Percentiles rank a stretch among this genome's conserved stretches.
These are phyloP conservation scores for Ichneumoninae sp. DNA, from an alignment of 2,888 invertebrate genomes.

Conservation along the genomic window DNA sequence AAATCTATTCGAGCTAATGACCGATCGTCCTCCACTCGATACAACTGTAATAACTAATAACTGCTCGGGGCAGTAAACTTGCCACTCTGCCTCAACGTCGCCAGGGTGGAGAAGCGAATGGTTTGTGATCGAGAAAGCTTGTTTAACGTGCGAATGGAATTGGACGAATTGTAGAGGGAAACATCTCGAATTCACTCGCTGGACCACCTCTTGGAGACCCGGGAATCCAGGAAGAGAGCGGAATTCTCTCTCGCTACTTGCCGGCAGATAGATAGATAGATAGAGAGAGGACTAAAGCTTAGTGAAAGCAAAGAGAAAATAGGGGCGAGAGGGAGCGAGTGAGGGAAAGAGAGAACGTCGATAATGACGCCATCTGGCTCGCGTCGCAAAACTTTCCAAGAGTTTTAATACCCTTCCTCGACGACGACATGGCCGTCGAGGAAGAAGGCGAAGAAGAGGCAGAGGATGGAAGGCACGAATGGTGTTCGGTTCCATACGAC, in stretches of 20 bases:
- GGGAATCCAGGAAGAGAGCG: constrained; percentile 49
- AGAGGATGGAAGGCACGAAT: constrained; percentile 56
- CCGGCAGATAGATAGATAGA: constrained; percentile 10
- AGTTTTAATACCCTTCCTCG: constrained; percentile 80
- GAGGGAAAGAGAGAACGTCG: constrained; percentile 73
- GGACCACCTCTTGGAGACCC: constrained; percentile 29
- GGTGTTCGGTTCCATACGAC: constrained; percentile 55
- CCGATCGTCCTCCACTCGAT: constrained; percentile 74
- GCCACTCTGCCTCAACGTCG: constrained; percentile 73
- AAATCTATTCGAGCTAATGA: constrained; percentile 82
- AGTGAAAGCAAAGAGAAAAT: constrained; percentile 59
- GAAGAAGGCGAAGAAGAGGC: constrained; percentile 41
- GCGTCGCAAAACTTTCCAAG: constrained; percentile 78
- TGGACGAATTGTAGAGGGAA: constrained; percentile 13
- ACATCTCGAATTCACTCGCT: constrained; percentile 34
- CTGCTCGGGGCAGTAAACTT: constrained; percentile 80
- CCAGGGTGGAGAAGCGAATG: constrained; percentile 24
- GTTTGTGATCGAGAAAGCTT: constrained; percentile 18
- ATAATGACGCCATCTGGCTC: constrained; percentile 82
- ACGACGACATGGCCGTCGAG: constrained; percentile 54
- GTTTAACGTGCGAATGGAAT: background rate
- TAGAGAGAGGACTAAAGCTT: constrained; percentile 33
- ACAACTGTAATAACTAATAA: constrained; percentile 79
- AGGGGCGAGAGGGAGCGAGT: constrained; percentile 47
- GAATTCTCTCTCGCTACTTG: constrained; percentile 31